phyloP scores from a whole-genome alignment of 1,140 invertebrate species.

The Luehdorfia chinensis region DNA sequence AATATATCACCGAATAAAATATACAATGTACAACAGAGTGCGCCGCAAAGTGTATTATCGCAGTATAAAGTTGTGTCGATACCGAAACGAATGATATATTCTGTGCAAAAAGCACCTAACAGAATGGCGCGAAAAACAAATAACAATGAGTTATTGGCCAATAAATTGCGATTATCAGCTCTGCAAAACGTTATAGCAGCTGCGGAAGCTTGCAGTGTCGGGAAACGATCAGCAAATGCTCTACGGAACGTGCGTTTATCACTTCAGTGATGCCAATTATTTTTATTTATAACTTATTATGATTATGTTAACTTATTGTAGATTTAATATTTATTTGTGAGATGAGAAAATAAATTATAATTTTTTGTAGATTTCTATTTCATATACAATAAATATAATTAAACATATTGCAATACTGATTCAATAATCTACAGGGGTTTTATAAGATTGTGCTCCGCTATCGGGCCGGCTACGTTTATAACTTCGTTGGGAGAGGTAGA shows the following conservation, averaged over 20 bases:
- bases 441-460: too few species aligned
- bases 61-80: slow-evolving; percentile 6
- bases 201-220: not conserved
- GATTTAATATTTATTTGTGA: too few species aligned
- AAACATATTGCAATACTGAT: too few species aligned
- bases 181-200: slow-evolving; percentile 7
- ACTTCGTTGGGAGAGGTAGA: too few species aligned
- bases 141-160: slow-evolving; percentile 3
- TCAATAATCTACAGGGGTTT: too few species aligned
- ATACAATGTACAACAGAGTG: slow-evolving; percentile 5
- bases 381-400: too few species aligned
- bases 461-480: too few species aligned
- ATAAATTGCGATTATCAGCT: slow-evolving; percentile 11
- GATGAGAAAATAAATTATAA: too few species aligned
- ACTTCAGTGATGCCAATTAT: not conserved
- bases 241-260: not conserved
- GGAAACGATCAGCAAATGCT: not conserved
- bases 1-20: slow-evolving; percentile 19
- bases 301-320: too few species aligned
- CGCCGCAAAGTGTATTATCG: not conserved
- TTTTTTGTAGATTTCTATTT: too few species aligned
- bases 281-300: too few species aligned
- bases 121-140: not conserved
- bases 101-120: not conserved
- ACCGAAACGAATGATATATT: slow-evolving; percentile 3